Conservation (phyloP, 1,140 invertebrate species). For the Lamellibrachia luymesi region DNA sequence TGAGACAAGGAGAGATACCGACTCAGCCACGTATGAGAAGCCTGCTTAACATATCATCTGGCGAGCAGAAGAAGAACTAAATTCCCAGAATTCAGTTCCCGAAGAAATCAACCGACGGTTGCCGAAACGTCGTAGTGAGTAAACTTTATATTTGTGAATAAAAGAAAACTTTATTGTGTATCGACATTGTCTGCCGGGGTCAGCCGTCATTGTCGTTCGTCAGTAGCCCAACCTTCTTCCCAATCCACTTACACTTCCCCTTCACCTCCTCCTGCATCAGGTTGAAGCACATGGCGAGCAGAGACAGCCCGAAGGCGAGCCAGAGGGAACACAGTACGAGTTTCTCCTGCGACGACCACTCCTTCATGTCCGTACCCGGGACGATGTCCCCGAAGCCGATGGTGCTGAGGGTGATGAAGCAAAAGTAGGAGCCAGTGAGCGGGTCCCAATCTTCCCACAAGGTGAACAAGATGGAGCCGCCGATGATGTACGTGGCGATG, state of each 20-base stretch:
- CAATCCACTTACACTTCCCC: conserved; percentile 70
- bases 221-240: conserved; percentile 26
- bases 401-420: conserved; percentile 75
- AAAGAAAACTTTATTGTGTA: too few relatives aligned
- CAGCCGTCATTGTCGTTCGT: conserved; percentile 20
- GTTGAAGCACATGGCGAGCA: conserved; percentile 91
- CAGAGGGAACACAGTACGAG: conserved; percentile 65
- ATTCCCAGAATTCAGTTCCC: too few relatives aligned
- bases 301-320: conserved; percentile 79
- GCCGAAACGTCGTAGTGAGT: too few relatives aligned
- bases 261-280: conserved; percentile 87
- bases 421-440: conserved; percentile 91
- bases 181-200: neutral
- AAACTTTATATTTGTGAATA: too few relatives aligned
- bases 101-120: too few relatives aligned
- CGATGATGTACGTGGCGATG: conserved; percentile 54
- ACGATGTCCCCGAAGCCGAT: conserved; percentile 96
- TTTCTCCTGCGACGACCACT: conserved; percentile 49
- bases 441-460: conserved; percentile 66
- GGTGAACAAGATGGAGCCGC: conserved; percentile 53
- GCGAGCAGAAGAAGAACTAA: too few relatives aligned
- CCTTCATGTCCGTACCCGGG: conserved; percentile 46
- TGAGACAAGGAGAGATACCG: too few relatives aligned
- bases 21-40: too few relatives aligned
- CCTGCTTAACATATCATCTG: too few relatives aligned